Percentiles rank a stretch among this genome's conserved stretches.
phyloP scores from a whole-genome alignment of 2,113 vertebrate species.

The Rousettus leschenaultii region DNA sequence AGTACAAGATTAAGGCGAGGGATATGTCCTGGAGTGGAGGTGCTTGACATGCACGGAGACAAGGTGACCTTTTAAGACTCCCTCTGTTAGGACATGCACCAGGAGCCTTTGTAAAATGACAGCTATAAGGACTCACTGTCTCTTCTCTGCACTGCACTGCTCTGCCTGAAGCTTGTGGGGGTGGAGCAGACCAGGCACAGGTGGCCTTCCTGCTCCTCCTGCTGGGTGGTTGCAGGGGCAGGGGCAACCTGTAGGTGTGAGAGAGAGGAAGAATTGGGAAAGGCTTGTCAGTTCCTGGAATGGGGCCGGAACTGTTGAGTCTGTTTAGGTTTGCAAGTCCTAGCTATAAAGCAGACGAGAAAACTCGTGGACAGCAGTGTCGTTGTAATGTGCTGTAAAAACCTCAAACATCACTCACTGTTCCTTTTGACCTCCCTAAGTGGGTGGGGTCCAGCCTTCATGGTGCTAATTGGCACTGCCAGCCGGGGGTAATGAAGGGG shows the following conservation, averaged over 20 bases:
- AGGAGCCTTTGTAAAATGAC: neutral
- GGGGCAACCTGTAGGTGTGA: no score
- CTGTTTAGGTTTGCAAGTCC: neutral
- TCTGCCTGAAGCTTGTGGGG: neutral
- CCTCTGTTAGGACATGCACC: no score
- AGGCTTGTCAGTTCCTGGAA: neutral
- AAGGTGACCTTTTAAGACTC: no score
- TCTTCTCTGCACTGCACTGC: neutral
- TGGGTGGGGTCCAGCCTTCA: rapidly evolving
- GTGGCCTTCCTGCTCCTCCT: neutral
- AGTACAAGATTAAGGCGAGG: rapidly evolving
- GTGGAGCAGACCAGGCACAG: neutral
- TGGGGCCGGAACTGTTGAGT: rapidly evolving
- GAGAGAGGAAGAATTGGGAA: neutral
- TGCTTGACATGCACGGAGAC: neutral
- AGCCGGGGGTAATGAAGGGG: no score
- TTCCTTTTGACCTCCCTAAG: neutral
- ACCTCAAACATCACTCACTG: rapidly evolving
- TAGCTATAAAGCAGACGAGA: neutral
- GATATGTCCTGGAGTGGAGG: rapidly evolving
- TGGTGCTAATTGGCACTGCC: neutral
- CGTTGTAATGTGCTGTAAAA: rapidly evolving
- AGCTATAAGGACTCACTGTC: rapidly evolving
- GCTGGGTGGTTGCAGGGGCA: neutral
- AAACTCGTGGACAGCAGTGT: rapidly evolving